Conservation (phyloP, 37 sponge, comb jelly and placozoan species). For the Eunapius fragilis region DNA sequence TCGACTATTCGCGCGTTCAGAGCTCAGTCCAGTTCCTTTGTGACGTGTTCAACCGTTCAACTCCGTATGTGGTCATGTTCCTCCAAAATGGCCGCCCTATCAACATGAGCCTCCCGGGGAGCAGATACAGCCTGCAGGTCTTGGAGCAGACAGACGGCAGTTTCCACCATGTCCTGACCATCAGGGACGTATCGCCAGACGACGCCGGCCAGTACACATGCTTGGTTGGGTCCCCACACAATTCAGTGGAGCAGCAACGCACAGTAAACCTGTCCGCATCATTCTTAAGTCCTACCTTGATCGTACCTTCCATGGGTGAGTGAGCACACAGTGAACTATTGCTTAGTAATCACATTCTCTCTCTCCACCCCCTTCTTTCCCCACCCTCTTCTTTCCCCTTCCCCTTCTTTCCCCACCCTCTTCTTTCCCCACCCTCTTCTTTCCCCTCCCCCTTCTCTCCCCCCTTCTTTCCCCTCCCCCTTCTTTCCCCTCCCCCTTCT, state of each 20-base stretch:
- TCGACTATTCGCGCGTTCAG: background rate
- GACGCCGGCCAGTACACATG: background rate
- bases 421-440: background rate
- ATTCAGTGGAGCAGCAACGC: background rate
- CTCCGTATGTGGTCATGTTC: background rate
- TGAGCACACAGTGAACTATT: background rate
- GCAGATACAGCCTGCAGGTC: background rate
- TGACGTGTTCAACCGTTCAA: background rate
- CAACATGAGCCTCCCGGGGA: background rate
- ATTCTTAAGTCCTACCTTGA: background rate
- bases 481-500: background rate
- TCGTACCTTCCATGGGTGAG: background rate
- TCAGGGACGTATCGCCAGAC: background rate
- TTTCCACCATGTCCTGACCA: background rate
- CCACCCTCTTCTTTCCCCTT: background rate
- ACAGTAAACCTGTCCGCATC: background rate
- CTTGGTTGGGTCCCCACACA: background rate
- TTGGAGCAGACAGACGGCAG: background rate
- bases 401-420: constrained; percentile 16
- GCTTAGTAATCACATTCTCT: background rate
- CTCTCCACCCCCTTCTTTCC: no score
- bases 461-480: background rate
- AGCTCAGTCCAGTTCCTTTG: background rate
- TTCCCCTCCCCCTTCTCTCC: background rate
- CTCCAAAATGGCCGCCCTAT: background rate